A percentile compares a stretch with the other conserved stretches of the same genome.
Evolutionary conservation across 2,888 invertebrate genomes (phyloP).

Genomic region (Pollenia labialis): DNA sequence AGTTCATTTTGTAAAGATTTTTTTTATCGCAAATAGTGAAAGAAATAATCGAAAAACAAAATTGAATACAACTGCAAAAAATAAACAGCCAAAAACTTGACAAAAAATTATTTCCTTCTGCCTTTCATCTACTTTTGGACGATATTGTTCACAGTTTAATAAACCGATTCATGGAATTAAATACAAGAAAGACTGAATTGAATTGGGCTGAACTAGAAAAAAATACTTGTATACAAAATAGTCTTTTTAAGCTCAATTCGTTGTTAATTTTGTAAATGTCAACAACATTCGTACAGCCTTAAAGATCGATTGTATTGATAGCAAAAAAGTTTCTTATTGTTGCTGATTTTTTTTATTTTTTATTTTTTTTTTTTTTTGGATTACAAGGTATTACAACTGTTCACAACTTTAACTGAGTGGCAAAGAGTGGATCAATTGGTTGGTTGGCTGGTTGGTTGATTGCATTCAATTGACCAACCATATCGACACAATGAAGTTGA

Average conservation of each 20-base stretch:
- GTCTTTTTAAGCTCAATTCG: conserved; percentile 74
- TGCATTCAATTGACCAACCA: conserved; percentile 70
- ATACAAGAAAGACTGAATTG: conserved; percentile 31
- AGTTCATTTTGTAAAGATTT: conserved; percentile 61
- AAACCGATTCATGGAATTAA: conserved; percentile 62
- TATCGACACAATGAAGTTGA: conserved; percentile 59
- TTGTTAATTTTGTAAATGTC: conserved; percentile 77
- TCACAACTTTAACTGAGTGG: conserved; percentile 45
- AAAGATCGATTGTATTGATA: conserved; percentile 82
- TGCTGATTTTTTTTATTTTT: conserved; percentile 5
- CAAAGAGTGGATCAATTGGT: conserved; percentile 52
- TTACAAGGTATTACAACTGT: conserved; percentile 19
- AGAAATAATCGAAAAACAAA: conserved; percentile 14
- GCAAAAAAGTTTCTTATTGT: conserved; percentile 6
- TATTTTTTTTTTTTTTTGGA: not conserved
- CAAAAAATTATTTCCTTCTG: conserved; percentile 57
- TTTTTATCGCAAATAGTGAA: conserved; percentile 40
- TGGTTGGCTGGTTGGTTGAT: conserved; percentile 40
- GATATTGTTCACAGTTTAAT: conserved; percentile 66
- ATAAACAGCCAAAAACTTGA: conserved; percentile 3
- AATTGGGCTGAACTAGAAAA: not conserved
- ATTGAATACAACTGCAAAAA: conserved; percentile 42
- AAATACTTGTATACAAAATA: conserved; percentile 46
- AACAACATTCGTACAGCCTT: conserved; percentile 77
- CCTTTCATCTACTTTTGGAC: not conserved